These are phyloP conservation scores for Ricordea florida DNA, from an alignment of 92 coral and sea anemone species.

Conservation along the genomic window DNA sequence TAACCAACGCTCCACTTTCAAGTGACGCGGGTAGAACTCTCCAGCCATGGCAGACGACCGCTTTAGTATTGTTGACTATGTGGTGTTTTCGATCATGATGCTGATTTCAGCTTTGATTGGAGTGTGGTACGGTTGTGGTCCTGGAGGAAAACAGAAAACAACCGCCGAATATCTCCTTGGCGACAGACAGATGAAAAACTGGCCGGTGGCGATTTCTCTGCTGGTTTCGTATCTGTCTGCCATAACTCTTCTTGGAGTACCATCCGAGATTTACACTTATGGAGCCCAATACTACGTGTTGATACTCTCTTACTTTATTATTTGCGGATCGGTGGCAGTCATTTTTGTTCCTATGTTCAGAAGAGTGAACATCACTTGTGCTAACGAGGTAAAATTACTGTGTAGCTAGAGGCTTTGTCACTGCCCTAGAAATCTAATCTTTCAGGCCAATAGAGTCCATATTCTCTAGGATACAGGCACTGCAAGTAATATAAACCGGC, in stretches of 20 bases:
- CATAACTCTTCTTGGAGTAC: conserved; percentile 89
- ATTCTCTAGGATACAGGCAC: too few relatives aligned
- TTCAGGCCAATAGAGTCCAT: too few relatives aligned
- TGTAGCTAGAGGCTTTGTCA: too few relatives aligned
- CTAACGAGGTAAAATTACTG: conserved; percentile 67
- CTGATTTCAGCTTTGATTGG: conserved; percentile 86
- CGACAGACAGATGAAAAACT: conserved; percentile 70
- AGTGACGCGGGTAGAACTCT: too few relatives aligned
- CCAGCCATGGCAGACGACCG: conserved; percentile 29
- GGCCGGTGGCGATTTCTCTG: conserved; percentile 81
- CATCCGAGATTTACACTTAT: conserved; percentile 91
- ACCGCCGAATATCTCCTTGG: conserved; percentile 86
- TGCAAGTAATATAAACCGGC: too few relatives aligned
- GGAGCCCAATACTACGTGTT: conserved; percentile 89
- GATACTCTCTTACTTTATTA: conserved; percentile 69
- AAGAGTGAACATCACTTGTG: conserved; percentile 74
- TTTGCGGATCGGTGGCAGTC: conserved; percentile 66
- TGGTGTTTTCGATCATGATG: conserved; percentile 81
- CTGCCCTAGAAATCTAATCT: too few relatives aligned
- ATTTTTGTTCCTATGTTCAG: conserved; percentile 88
- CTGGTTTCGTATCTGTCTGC: conserved; percentile 88
- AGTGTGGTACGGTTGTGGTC: conserved; percentile 86
- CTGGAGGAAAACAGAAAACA: conserved; percentile 86
- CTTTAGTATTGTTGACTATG: conserved; percentile 76
- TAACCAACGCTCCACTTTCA: too few relatives aligned